phyloP scores from a whole-genome alignment of 2,888 invertebrate genomes.

The Callyntrura sp. region DNA sequence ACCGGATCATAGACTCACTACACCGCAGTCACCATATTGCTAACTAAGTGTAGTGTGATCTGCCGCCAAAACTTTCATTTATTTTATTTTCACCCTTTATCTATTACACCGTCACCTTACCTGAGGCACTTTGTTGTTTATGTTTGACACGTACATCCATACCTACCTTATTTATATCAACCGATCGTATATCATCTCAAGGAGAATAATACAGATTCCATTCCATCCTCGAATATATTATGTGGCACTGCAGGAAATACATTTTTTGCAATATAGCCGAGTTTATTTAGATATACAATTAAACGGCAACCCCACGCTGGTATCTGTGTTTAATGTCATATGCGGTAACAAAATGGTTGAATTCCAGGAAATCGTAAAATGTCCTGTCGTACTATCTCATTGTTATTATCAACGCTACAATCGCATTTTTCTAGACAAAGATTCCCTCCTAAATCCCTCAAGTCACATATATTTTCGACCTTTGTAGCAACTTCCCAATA shows the following conservation, averaged over 20 bases:
- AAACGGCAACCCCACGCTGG: not conserved
- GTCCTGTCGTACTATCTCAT: not conserved
- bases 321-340: not conserved
- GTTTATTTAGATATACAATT: not conserved
- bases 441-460: not conserved
- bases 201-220: too few relatives aligned
- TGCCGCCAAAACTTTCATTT: slow-evolving; percentile 29
- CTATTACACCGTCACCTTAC: slow-evolving; percentile 16
- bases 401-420: not conserved
- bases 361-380: slow-evolving; percentile 3
- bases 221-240: not conserved
- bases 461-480: not conserved
- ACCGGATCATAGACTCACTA: not conserved
- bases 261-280: too few relatives aligned
- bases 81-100: slow-evolving; percentile 15
- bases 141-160: not conserved
- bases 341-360: not conserved
- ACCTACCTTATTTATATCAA: too few relatives aligned
- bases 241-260: not conserved
- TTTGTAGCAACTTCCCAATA: slow-evolving; percentile 5
- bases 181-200: too few relatives aligned
- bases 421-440: not conserved
- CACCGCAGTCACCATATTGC: not conserved
- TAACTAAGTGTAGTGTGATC: not conserved
- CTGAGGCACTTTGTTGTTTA: slow-evolving; percentile 25